Evolutionary conservation across 2,113 vertebrate genomes (phyloP), one percentile per base, ranked within the genome.

Genomic region (Nematolebias whitei): DNA sequence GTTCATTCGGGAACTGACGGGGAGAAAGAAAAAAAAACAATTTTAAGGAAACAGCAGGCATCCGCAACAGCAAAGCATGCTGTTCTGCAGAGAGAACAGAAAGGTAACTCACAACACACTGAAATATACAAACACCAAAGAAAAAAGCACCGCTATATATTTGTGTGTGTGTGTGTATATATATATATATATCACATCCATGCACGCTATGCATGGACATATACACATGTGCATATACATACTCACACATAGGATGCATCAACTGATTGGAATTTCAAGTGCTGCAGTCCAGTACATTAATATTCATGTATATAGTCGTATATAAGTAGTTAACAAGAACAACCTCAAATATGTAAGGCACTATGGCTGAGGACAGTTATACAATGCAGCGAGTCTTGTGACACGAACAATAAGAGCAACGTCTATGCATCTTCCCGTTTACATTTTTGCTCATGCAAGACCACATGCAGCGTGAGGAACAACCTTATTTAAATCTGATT

Each of bases 311-410:
- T 86, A 89, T 87, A 89, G 85, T 90, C 86, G 95, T 94, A 95
- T 96, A 95, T 96, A 96, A 95, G 94, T 94, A 96, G 93, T 95
- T 47, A 97, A 98, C 95, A 96, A 96, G 92, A 96, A 98, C 95
- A 96, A 98, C 96, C 94, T 96, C 95, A 93, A 95, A 98, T 98
- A 98, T 97, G 96, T 98, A 99, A 99, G 98, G 98, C 98, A 99
- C 98, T 98, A 98, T 96, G 96, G 97, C 95, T 98, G 94, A 95
- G 91, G 96, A 98, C 96, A 89, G 92, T 95, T 95, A 95, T 89
- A 98, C 95, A 94, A 98, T 95, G 96, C 96, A 96, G 95, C 94
- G 93, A 96, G 93, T 95, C 95, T 96, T 92, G 92, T 93, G 94
- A 98, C 94, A 89, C 92, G 89, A 87, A 98, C 95, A 93, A 93